These are phyloP conservation scores for Sparus aurata DNA, from an alignment of 2,797 vertebrate genomes.

Conservation along the genomic window DNA sequence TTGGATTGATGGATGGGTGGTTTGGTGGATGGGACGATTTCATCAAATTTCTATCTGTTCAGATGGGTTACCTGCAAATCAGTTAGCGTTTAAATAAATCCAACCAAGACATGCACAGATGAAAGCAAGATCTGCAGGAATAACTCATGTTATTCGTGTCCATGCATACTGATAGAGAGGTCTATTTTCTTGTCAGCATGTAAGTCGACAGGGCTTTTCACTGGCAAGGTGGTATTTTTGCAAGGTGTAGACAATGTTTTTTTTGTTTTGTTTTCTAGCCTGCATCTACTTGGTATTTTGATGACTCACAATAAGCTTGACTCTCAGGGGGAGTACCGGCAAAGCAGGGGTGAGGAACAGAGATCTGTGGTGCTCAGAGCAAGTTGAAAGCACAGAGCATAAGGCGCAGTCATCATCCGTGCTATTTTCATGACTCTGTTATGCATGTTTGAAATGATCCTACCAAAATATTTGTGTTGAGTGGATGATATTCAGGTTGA, in stretches of 20 bases:
- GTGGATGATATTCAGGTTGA: neutral
- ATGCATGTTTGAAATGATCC: neutral
- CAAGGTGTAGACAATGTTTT: constrained; percentile 11
- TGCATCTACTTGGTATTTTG: constrained; percentile 31
- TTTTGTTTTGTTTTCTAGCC: constrained; percentile 14
- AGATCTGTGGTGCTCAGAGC: constrained; percentile 14
- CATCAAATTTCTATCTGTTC: constrained; percentile 17
- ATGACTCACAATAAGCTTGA: constrained; percentile 52
- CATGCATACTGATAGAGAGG: constrained; percentile 19
- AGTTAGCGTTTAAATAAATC: constrained; percentile 24
- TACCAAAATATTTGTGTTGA: neutral
- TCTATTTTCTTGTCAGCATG: constrained; percentile 27
- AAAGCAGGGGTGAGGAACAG: constrained; percentile 39
- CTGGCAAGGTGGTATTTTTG: constrained; percentile 15
- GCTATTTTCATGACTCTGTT: constrained; percentile 14
- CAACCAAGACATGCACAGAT: constrained; percentile 8
- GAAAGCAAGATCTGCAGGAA: constrained; percentile 14
- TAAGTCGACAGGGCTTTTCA: constrained; percentile 3
- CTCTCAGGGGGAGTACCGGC: constrained; percentile 14
- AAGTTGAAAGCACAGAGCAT: constrained; percentile 18
- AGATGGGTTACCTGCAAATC: constrained; percentile 10
- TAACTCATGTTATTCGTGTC: constrained; percentile 8
- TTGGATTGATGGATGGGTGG: constrained; percentile 10
- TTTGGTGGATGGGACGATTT: constrained; percentile 6
- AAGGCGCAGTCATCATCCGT: constrained; percentile 5